phyloP scores from a whole-genome alignment of 2,113 vertebrate species.

The Struthio camelus region DNA sequence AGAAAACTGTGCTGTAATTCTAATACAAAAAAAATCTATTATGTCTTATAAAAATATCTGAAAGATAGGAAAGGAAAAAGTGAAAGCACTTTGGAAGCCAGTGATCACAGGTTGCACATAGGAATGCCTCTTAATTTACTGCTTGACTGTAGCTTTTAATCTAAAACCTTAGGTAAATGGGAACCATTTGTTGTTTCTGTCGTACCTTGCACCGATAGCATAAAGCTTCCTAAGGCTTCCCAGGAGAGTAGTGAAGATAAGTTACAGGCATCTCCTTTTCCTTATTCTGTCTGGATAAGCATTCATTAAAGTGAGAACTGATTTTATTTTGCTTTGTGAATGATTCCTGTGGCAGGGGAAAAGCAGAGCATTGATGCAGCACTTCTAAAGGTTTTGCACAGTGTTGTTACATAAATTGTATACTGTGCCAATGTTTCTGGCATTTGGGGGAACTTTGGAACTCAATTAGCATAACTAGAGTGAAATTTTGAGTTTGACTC shows the following conservation, averaged over 20 bases:
- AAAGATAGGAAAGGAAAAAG: accelerated
- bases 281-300: slow-evolving; percentile 31
- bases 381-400: slow-evolving; percentile 22
- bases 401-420: neutral
- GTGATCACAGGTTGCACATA: neutral
- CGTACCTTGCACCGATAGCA: neutral
- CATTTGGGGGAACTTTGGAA: slow-evolving; percentile 21
- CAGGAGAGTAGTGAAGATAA: neutral
- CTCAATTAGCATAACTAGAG: neutral
- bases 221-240: neutral
- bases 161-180: neutral
- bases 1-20: neutral
- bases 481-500: slow-evolving; percentile 38
- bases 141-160: neutral
- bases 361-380: neutral
- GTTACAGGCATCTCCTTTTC: neutral
- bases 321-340: neutral
- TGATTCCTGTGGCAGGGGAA: slow-evolving; percentile 26
- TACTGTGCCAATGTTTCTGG: neutral
- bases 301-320: neutral
- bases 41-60: neutral
- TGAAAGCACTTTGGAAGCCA: neutral
- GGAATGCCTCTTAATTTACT: neutral
- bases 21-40: neutral
- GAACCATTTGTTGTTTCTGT: neutral